These are phyloP conservation scores for Melanostigma gelatinosum DNA, from an alignment of 2,113 vertebrate genomes.

Conservation along the genomic window DNA sequence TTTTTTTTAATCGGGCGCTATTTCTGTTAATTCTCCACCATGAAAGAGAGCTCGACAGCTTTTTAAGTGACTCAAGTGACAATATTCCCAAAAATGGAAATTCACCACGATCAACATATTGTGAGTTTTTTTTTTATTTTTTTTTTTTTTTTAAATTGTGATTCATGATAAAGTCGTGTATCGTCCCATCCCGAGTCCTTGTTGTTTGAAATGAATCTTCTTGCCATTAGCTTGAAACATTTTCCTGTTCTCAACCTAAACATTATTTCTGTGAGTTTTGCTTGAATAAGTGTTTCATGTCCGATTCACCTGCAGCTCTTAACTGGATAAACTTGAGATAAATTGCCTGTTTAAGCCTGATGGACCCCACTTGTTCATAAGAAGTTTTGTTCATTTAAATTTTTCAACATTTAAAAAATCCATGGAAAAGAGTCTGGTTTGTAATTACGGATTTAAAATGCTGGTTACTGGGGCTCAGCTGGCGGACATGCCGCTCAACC, in stretches of 20 bases:
- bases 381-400: background rate
- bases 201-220: background rate
- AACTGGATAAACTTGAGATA: too few relatives aligned
- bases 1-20: background rate
- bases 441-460: too few relatives aligned
- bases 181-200: background rate
- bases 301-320: too few relatives aligned
- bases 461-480: too few relatives aligned
- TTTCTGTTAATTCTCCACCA: background rate
- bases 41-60: background rate
- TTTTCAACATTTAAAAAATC: too few relatives aligned
- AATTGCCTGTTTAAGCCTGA: background rate
- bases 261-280: too few relatives aligned
- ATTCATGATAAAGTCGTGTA: background rate
- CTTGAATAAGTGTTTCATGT: background rate
- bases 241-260: too few relatives aligned
- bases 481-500: too few relatives aligned
- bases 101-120: background rate
- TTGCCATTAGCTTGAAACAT: too few relatives aligned
- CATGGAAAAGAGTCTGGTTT: too few relatives aligned
- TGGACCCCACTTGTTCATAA: background rate
- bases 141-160: background rate
- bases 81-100: background rate
- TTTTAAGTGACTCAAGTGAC: background rate
- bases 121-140: background rate